These are phyloP conservation scores for Prenolepis imparis DNA, from an alignment of 2,888 invertebrate species.

Conservation along the genomic window DNA sequence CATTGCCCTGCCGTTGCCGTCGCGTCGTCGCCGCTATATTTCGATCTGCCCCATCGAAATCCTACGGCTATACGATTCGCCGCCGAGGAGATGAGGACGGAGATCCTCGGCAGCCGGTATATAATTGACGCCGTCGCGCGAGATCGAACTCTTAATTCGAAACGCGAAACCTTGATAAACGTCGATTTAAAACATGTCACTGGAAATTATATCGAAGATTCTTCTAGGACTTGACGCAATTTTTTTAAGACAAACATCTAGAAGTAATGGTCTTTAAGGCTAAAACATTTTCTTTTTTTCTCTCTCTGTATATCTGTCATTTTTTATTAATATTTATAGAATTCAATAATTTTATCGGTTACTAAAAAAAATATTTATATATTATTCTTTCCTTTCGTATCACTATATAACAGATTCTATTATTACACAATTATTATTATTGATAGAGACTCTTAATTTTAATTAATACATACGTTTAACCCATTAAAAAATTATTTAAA, in stretches of 20 bases:
- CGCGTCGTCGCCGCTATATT: conserved; percentile 44
- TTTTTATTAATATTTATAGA: not conserved
- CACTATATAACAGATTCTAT: not conserved
- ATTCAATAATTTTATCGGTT: not conserved
- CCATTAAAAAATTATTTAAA: not conserved
- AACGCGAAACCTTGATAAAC: not conserved
- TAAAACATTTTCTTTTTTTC: not conserved
- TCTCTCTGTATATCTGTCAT: not conserved
- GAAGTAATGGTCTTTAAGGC: not conserved
- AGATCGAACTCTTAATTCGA: conserved; percentile 17
- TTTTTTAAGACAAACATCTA: not conserved
- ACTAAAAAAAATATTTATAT: not conserved
- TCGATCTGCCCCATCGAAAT: conserved; percentile 47
- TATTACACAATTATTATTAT: conserved; percentile 1
- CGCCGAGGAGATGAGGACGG: conserved; percentile 19
- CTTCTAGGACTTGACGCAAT: not conserved
- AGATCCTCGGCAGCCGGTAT: not conserved
- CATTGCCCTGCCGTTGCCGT: conserved; percentile 27
- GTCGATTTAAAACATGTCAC: not conserved
- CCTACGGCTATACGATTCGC: conserved; percentile 2
- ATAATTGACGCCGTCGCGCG: not conserved
- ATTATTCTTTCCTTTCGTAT: not conserved
- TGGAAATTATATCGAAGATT: not conserved
- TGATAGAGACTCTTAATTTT: not conserved
- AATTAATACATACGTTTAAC: not conserved